Conservation (phyloP, 2,113 vertebrate species). For the Caranx melampygus region DNA sequence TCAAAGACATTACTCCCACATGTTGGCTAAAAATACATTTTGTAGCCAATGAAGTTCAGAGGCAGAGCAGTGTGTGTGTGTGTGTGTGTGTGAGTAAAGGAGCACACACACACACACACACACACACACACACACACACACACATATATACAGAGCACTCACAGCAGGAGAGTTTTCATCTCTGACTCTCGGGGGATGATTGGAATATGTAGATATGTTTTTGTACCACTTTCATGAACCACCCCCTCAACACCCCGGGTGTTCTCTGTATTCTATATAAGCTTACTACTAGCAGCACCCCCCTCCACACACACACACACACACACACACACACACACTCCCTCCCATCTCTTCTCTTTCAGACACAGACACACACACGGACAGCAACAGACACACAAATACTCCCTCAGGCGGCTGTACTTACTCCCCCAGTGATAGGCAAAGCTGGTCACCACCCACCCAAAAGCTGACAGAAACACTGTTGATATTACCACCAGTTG, state of each 20-base stretch:
- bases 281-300: constrained; percentile 70
- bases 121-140: not conserved
- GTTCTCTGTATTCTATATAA: constrained; percentile 71
- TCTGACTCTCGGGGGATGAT: constrained; percentile 74
- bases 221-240: constrained; percentile 75
- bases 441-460: constrained; percentile 80
- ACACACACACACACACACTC: not conserved
- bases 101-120: too few relatives aligned
- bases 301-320: not conserved
- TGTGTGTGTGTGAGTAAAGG: constrained; percentile 27
- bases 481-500: constrained; percentile 78
- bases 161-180: constrained; percentile 78
- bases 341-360: constrained; percentile 33
- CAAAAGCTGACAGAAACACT: constrained; percentile 72
- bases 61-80: constrained; percentile 57
- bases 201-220: constrained; percentile 79
- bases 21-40: constrained; percentile 77
- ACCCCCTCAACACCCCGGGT: constrained; percentile 73
- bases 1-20: constrained; percentile 82
- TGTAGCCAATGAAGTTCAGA: constrained; percentile 74
- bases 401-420: constrained; percentile 67
- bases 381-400: constrained; percentile 70
- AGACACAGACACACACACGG: constrained; percentile 51
- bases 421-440: constrained; percentile 77
- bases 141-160: constrained; percentile 31